A percentile compares a stretch with the other conserved stretches of the same genome.
Conservation (phyloP, 2,888 invertebrate species). For the Mesochorus sp. region DNA sequence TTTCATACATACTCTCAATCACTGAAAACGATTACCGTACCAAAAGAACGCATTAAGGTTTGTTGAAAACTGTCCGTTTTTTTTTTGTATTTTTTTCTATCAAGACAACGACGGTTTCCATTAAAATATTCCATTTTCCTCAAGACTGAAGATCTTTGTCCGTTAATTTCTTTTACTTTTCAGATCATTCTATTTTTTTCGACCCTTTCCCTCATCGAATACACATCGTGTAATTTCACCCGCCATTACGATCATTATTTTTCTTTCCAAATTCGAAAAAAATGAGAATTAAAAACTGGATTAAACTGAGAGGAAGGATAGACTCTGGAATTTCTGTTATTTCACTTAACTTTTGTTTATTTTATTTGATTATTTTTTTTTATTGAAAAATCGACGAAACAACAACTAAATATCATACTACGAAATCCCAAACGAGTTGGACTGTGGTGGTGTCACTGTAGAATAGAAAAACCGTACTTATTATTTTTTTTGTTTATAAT, state of each 20-base stretch:
- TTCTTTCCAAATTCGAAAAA: neutral
- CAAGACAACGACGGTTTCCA: too few species aligned
- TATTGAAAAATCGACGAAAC: neutral
- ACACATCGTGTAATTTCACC: neutral
- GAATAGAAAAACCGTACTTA: neutral
- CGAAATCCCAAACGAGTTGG: neutral
- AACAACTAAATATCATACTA: neutral
- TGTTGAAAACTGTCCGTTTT: too few species aligned
- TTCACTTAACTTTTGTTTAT: too few species aligned
- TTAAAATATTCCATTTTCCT: too few species aligned
- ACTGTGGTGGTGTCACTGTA: constrained; percentile 13
- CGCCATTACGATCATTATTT: neutral
- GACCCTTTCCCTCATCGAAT: neutral
- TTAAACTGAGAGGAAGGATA: constrained; percentile 48
- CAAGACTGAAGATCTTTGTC: too few species aligned
- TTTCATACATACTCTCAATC: neutral
- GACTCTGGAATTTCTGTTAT: constrained; percentile 16
- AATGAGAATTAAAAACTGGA: too few species aligned
- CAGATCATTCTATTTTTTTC: neutral
- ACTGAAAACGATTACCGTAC: too few species aligned
- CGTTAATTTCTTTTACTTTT: too few species aligned
- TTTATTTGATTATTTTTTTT: neutral
- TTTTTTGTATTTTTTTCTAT: too few species aligned
- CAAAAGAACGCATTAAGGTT: too few species aligned
- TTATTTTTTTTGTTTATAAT: neutral